Percentiles rank a stretch among this genome's conserved stretches.
phyloP scores from a whole-genome alignment of 2,113 vertebrate genomes.

The Chelonoidis abingdonii region DNA sequence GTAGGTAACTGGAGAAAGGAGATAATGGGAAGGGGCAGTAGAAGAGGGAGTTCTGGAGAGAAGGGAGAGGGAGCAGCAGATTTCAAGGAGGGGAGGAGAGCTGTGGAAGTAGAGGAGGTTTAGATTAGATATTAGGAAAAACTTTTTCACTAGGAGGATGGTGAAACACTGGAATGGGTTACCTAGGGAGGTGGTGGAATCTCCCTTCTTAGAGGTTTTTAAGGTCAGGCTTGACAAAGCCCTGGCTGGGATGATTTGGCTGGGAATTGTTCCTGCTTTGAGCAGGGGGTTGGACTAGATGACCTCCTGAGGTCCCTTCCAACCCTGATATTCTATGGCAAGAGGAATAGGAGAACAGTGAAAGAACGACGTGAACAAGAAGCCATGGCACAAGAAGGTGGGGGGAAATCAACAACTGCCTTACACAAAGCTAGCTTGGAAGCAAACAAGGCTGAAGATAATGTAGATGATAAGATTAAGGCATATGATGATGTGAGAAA shows the following conservation, averaged over 20 bases:
- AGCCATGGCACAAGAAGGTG: background rate
- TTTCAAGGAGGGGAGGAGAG: background rate
- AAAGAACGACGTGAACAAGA: background rate
- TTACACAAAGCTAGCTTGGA: background rate
- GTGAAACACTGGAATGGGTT: too few species aligned
- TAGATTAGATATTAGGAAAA: too few species aligned
- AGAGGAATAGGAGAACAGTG: background rate
- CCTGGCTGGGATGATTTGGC: too few species aligned
- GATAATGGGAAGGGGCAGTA: fast-evolving
- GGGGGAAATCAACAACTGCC: background rate
- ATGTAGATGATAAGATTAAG: background rate
- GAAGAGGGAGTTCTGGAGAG: background rate
- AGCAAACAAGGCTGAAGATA: background rate
- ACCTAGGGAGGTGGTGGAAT: too few species aligned
- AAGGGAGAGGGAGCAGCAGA: background rate
- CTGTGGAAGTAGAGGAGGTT: background rate
- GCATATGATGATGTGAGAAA: background rate
- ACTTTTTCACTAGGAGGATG: too few species aligned
- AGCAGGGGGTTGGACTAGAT: too few species aligned
- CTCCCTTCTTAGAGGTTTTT: too few species aligned
- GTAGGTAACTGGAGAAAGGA: background rate
- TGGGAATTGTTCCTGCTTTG: too few species aligned
- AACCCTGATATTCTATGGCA: background rate
- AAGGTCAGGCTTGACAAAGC: too few species aligned
- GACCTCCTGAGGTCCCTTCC: too few species aligned